Percentiles rank a stretch among this genome's conserved stretches.
Evolutionary conservation across 2,888 invertebrate species (phyloP).

Genomic region (Euzophera pinguis): DNA sequence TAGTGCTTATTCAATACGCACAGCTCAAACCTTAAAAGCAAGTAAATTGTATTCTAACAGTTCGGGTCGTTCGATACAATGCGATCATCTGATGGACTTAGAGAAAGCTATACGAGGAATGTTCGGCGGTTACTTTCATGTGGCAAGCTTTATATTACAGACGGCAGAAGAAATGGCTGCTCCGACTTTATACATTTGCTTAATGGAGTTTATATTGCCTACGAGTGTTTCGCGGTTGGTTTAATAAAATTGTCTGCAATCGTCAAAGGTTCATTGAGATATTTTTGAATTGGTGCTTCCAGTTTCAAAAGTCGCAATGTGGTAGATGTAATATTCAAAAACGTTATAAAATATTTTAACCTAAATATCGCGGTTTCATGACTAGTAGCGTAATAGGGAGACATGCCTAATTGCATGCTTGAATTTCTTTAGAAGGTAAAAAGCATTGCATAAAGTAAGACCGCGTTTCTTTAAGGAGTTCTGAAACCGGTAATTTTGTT

Average conservation of each 20-base stretch:
- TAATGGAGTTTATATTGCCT: conserved; percentile 22
- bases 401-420: not conserved
- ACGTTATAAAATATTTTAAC: not conserved
- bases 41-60: not conserved
- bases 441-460: not conserved
- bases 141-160: conserved; percentile 43
- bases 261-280: not conserved
- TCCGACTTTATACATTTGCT: conserved; percentile 29
- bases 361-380: not conserved
- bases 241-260: not conserved
- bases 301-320: not conserved
- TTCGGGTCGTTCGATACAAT: conserved; percentile 27
- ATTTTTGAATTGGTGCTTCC: too few relatives aligned
- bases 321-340: not conserved
- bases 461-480: not conserved
- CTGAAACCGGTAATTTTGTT: not conserved
- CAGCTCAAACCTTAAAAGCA: too few relatives aligned
- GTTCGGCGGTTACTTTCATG: conserved; percentile 53
- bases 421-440: not conserved
- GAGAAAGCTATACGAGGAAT: conserved; percentile 53
- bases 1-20: too few relatives aligned
- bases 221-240: conserved; percentile 4
- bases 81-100: conserved; percentile 34
- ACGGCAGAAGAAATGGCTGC: conserved; percentile 36
- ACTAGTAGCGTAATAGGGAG: not conserved